Conservation (phyloP, 1,140 invertebrate genomes). For the Eulimnadia texana region DNA sequence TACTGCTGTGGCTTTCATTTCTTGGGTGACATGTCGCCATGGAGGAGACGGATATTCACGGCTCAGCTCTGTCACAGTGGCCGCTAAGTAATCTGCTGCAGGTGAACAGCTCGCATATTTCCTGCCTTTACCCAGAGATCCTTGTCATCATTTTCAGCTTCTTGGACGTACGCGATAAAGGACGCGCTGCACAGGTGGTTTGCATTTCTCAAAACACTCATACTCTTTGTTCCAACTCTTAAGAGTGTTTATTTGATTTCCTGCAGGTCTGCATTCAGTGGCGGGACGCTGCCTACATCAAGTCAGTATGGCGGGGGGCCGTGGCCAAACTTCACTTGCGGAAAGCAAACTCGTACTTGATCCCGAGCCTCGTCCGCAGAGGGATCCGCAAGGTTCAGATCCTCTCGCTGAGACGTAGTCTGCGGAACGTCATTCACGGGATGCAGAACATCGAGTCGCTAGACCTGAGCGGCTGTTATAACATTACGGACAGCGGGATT, state of each 20-base stretch:
- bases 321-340: constrained; percentile 78
- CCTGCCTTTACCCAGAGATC: constrained; percentile 78
- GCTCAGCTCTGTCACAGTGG: background rate
- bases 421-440: constrained; percentile 70
- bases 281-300: constrained; percentile 73
- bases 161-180: constrained; percentile 72
- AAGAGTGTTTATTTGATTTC: background rate
- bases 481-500: constrained; percentile 68
- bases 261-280: constrained; percentile 59
- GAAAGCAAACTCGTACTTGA: constrained; percentile 63
- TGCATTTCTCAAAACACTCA: background rate
- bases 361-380: constrained; percentile 65
- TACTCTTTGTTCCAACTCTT: background rate
- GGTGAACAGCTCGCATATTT: constrained; percentile 51
- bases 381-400: constrained; percentile 81
- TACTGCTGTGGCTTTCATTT: background rate
- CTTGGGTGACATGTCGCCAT: background rate
- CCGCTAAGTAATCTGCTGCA: background rate
- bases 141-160: constrained; percentile 81
- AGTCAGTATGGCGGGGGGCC: constrained; percentile 82
- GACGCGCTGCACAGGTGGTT: constrained; percentile 56
- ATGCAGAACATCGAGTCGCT: constrained; percentile 73
- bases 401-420: constrained; percentile 62
- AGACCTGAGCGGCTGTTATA: constrained; percentile 84
- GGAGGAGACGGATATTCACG: background rate